phyloP scores from a whole-genome alignment of 2,113 vertebrate genomes.

The Prolemur simus region DNA sequence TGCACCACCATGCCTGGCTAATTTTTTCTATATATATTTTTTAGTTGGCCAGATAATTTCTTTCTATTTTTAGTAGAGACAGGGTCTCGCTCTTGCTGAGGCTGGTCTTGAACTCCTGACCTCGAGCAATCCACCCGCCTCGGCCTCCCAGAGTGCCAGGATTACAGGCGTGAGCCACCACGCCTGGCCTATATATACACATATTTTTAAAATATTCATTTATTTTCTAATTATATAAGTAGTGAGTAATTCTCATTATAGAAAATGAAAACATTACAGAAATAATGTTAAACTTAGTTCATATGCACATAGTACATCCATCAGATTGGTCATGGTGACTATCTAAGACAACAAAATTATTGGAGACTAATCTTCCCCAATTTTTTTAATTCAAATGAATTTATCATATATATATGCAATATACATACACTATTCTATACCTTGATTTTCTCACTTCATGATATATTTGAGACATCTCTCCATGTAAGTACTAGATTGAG shows the following conservation, averaged over 20 bases:
- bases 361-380: background rate
- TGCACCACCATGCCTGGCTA: no score
- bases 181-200: background rate
- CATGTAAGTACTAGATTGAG: background rate
- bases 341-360: background rate
- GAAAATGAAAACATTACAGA: constrained; percentile 34
- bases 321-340: background rate
- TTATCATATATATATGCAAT: background rate
- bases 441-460: constrained; percentile 10
- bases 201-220: background rate
- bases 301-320: background rate
- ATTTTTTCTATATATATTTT: no score
- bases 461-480: background rate
- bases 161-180: no score
- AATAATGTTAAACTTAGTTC: constrained; percentile 12
- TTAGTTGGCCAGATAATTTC: no score
- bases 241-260: background rate
- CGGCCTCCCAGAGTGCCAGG: no score
- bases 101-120: no score
- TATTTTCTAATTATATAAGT: constrained; percentile 16
- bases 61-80: no score
- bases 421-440: background rate
- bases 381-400: background rate
- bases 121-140: no score
- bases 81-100: no score